Evolutionary conservation across 2,113 vertebrate species (phyloP).

Genomic region (Notarius quadriscutis): DNA sequence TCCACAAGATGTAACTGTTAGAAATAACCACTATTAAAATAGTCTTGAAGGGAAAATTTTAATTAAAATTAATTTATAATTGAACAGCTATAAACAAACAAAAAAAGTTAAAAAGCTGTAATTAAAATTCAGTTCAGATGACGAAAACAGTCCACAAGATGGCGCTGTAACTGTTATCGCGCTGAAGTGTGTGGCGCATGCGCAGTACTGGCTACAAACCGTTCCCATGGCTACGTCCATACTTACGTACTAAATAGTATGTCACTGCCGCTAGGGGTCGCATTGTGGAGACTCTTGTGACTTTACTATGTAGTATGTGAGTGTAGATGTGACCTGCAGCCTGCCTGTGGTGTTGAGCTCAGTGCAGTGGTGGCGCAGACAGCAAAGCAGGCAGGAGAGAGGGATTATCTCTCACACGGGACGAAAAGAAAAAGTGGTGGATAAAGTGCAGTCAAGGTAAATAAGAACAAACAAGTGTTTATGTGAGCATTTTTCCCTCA

Average conservation of each 20-base stretch:
- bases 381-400: neutral
- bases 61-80: no score
- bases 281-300: no score
- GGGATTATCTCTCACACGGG: neutral
- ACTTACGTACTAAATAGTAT: neutral
- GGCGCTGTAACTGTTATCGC: neutral
- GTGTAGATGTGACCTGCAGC: neutral
- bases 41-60: no score
- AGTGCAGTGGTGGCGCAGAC: conserved; percentile 11
- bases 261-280: neutral
- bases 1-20: no score
- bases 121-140: no score
- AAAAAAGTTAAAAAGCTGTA: no score
- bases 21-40: no score
- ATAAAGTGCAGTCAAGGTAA: conserved; percentile 33
- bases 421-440: neutral
- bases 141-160: neutral
- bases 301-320: neutral
- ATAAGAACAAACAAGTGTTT: neutral
- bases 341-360: neutral
- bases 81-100: no score
- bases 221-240: conserved; percentile 11
- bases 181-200: neutral
- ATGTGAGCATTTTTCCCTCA: neutral
- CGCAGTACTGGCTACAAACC: neutral